These are phyloP conservation scores for Saguinus midas DNA, from an alignment of 2,113 vertebrate species.

Conservation along the genomic window DNA sequence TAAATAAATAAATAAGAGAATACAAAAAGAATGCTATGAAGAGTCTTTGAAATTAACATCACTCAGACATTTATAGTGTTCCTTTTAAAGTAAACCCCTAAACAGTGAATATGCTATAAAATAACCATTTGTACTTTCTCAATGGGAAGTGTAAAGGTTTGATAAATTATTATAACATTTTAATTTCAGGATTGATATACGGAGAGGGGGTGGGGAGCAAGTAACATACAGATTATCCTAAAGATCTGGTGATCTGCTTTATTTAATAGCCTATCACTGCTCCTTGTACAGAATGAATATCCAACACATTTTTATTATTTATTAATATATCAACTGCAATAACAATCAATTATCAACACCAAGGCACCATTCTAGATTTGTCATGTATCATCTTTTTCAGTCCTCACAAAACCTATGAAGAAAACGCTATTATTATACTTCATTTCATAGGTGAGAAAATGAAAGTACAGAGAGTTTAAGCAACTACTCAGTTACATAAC, in stretches of 20 bases:
- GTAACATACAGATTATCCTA: background rate
- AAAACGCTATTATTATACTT: background rate
- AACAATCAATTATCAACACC: background rate
- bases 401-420: background rate
- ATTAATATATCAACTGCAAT: background rate
- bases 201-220: background rate
- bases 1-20: background rate
- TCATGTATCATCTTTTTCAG: background rate
- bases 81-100: slow-evolving; percentile 15
- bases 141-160: background rate
- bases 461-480: background rate
- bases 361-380: background rate
- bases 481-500: background rate
- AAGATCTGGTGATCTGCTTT: background rate
- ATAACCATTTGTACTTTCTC: background rate
- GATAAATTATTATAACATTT: slow-evolving; percentile 33
- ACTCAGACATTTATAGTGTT: background rate
- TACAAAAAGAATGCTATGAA: background rate
- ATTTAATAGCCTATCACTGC: background rate
- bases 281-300: background rate
- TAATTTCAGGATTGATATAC: background rate
- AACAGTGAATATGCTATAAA: background rate
- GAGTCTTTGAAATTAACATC: slow-evolving; percentile 19
- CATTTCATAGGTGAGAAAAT: background rate
- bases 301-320: background rate